These are phyloP conservation scores for Hydroisotoma schaefferi DNA, from an alignment of 2,888 invertebrate genomes.

Conservation along the genomic window DNA sequence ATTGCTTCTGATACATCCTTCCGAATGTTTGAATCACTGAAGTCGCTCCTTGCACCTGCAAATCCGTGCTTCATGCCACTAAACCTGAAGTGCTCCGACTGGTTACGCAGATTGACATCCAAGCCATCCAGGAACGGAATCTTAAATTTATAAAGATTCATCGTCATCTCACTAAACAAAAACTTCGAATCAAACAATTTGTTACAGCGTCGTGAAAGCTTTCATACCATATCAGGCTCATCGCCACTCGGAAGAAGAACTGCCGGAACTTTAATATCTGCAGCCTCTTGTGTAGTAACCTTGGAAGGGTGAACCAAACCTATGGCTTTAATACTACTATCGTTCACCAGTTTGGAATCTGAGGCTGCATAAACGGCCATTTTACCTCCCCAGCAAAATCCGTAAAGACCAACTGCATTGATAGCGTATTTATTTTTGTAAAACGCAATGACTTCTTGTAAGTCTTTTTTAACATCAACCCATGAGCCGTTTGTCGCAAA, in stretches of 20 bases:
- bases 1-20: constrained; percentile 35
- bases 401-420: constrained; percentile 37
- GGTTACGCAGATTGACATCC: constrained; percentile 9
- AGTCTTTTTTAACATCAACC: constrained; percentile 22
- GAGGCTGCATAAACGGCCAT: constrained; percentile 33
- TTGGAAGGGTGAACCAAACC: constrained; percentile 42
- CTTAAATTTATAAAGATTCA: not conserved
- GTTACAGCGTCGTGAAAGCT: too few relatives aligned
- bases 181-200: not conserved
- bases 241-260: constrained; percentile 35
- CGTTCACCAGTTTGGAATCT: constrained; percentile 13
- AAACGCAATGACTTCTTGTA: constrained; percentile 19
- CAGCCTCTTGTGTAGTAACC: constrained; percentile 31
- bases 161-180: not conserved
- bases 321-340: constrained; percentile 34
- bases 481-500: constrained; percentile 25
- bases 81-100: constrained; percentile 37
- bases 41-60: constrained; percentile 40
- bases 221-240: constrained; percentile 44
- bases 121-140: constrained; percentile 24
- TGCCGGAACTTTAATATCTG: constrained; percentile 26
- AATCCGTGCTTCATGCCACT: constrained; percentile 44
- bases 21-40: constrained; percentile 24
- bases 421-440: constrained; percentile 30
- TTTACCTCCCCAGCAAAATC: constrained; percentile 47